Evolutionary conservation across 2,797 vertebrate species (phyloP), one percentile per base, ranked within the genome.

Genomic region (Gila robusta): DNA sequence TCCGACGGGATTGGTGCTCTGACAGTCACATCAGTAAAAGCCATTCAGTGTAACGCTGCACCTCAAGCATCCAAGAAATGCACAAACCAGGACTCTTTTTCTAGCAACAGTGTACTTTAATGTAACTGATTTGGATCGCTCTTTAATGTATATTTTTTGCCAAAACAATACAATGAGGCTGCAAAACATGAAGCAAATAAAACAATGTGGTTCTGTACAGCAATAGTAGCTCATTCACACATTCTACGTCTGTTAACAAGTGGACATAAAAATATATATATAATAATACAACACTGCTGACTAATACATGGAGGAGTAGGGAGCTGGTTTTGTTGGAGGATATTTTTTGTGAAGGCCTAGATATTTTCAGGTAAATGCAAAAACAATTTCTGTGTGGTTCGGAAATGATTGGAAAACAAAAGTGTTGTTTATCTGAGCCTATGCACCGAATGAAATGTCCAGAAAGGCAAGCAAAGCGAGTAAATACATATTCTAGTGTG

Each of bases 151-250:
- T 95, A 92, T 91, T 94, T 95, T 90, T 90, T 93, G 95, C 96
- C 96, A 96, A 95, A 96, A 95, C 96, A 95, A 95, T 92, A 96
- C 96, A 97, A 95, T 93, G 94, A 97, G 97, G 97, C 97, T 97
- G 97, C 98, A 98, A 97, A 96, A 96, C 96, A 94, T 95, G 95
- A 94, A 54, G 96, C 96, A 94, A 96, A 96, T 96, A 94, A 94
- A 94, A 94, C 89, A 87, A 94, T 90, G 93, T 78, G 94, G 94
- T 86, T 96, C 96, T 98, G 96, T 97, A 97, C 97, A 97, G 92
- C 90, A 91, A 92, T 90, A 91, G 92, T 90, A 93, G 93, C 93
- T 94, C 93, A 92, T 93, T 92, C 92, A 94, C 92, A 94, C 93
- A 94, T 93, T 94, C 93, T 92, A 91, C 66, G 91, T 93, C 91